phyloP scores from a whole-genome alignment of 2,888 invertebrate species.

The Xestia sexstrigata region DNA sequence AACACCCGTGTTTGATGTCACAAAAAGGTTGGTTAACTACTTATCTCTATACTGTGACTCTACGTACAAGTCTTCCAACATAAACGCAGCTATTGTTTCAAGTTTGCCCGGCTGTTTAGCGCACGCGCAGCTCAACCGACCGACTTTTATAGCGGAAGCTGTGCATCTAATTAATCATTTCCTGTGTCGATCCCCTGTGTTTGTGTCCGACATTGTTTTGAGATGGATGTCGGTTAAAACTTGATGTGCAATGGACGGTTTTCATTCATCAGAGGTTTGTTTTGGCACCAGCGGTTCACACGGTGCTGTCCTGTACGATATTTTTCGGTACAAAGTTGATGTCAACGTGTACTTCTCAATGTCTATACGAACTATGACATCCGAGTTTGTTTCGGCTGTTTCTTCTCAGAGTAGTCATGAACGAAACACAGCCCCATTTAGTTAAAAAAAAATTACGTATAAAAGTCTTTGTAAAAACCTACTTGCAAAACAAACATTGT shows the following conservation, averaged over 20 bases:
- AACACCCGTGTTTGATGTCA: too few relatives aligned
- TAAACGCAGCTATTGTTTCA: constrained; percentile 58
- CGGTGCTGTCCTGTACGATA: neutral
- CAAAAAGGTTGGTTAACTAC: too few relatives aligned
- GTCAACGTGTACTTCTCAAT: neutral
- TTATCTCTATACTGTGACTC: neutral
- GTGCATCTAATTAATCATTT: constrained; percentile 73
- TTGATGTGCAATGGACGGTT: constrained; percentile 6
- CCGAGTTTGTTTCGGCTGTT: too few relatives aligned
- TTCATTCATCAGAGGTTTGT: constrained; percentile 7
- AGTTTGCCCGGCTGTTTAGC: constrained; percentile 68
- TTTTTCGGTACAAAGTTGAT: neutral
- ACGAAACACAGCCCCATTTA: too few relatives aligned
- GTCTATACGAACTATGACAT: neutral
- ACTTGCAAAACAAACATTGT: too few relatives aligned
- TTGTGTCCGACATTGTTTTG: constrained; percentile 65
- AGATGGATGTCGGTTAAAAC: constrained; percentile 23
- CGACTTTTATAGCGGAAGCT: constrained; percentile 72
- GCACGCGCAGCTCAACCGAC: constrained; percentile 44
- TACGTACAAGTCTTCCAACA: neutral
- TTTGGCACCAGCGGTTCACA: neutral
- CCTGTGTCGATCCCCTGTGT: constrained; percentile 68
- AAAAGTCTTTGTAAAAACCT: too few relatives aligned
- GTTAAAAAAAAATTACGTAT: too few relatives aligned
- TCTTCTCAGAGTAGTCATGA: too few relatives aligned